A percentile compares a stretch with the other conserved stretches of the same genome.
phyloP scores from a whole-genome alignment of 1,140 invertebrate species.

The Holotrichia oblita region DNA sequence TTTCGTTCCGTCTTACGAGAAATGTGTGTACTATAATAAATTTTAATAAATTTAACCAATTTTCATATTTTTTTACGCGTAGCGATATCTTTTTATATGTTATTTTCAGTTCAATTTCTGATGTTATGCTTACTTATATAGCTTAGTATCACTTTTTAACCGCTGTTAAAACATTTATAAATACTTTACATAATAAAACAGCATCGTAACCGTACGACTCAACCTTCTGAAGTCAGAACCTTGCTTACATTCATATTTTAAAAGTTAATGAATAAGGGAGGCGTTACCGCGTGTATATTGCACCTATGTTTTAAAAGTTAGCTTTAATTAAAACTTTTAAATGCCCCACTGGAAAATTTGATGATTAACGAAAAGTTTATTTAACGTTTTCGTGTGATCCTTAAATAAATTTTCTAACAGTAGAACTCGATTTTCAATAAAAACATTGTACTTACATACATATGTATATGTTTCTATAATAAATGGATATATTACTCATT shows the following conservation, averaged over 20 bases:
- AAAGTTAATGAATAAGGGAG: slow-evolving; percentile 16
- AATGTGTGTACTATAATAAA: too few relatives aligned
- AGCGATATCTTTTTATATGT: too few relatives aligned
- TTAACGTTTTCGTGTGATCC: not conserved
- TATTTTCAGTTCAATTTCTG: too few relatives aligned
- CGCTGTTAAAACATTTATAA: not conserved
- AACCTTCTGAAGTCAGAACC: not conserved
- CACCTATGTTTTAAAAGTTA: not conserved
- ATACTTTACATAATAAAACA: not conserved
- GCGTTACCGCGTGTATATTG: not conserved
- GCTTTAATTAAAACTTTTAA: slow-evolving; percentile 15
- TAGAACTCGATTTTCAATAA: not conserved
- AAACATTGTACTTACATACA: not conserved
- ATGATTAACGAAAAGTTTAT: not conserved
- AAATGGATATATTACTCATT: too few relatives aligned
- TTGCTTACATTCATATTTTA: not conserved
- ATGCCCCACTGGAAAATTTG: not conserved
- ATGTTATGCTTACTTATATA: too few relatives aligned
- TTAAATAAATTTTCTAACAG: not conserved
- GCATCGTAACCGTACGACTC: not conserved
- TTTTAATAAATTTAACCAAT: too few relatives aligned
- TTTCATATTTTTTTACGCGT: too few relatives aligned
- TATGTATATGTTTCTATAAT: too few relatives aligned
- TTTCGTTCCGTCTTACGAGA: too few relatives aligned
- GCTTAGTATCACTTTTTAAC: not conserved